Evolutionary conservation across 2,797 vertebrate species (phyloP), one percentile per base, ranked within the genome.

Genomic region (Lagocephalus sceleratus): DNA sequence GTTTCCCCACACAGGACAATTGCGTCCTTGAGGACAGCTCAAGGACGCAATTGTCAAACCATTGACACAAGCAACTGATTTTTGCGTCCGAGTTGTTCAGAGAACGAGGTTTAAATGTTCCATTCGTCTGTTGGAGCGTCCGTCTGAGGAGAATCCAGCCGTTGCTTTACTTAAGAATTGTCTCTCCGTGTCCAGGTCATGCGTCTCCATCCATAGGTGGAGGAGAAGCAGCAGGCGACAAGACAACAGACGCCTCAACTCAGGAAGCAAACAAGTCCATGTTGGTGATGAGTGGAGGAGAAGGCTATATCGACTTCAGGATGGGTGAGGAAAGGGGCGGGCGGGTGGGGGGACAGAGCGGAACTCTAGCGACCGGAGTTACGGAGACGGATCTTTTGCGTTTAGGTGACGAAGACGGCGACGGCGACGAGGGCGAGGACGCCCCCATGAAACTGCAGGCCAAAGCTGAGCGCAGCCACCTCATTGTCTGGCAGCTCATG

Each of bases 271-370:
- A 83, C 66, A 94, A 91, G 84, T 94, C 94, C 0, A 84, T 95
- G 89, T 76, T 99, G 83, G 93, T 98, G 78, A 94, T 98, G 92
- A 99, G 97, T 0, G 97, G 97, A 71, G 97, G 97, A 55, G 97
- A 99, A 78, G 97, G 97, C 20, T 98, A 99, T 87, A 98, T 99
- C 16, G 97, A 98, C 90, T 98, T 99, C 85, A 93, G 97, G 51
- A 98, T 98, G 95, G 97, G 97, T 99, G 88, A 89, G 95, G 64
- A 25, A 5, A 8, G 17, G 20, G 0, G 20, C 14, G 32, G 39
- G 6, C n/a, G n/a, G n/a, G n/a, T n/a, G 6, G n/a, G 10, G 32
- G 32, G 5, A 35, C 12, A 35, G 32, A 35, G 4, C 14, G 32
- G 12, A 3, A 3, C 4, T 35, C 12, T 14, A 10, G 14, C 5